phyloP scores from a whole-genome alignment of 2,113 vertebrate species.

The Hypomesus transpacificus region DNA sequence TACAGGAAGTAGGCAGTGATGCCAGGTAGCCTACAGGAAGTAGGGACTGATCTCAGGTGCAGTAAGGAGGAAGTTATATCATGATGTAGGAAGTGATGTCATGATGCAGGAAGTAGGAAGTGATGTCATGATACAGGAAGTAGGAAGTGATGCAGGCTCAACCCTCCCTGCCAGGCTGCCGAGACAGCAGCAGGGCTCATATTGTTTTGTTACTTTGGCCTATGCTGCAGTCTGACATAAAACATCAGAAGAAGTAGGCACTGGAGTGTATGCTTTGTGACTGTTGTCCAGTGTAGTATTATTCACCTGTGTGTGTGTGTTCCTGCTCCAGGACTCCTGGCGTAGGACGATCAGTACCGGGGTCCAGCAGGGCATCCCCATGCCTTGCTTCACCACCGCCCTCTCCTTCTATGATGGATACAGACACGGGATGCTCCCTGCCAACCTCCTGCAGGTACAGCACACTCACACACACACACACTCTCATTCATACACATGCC shows the following conservation, averaged over 20 bases:
- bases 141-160: too few species aligned
- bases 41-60: too few species aligned
- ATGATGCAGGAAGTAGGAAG: too few species aligned
- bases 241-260: neutral
- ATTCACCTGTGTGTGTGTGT: neutral
- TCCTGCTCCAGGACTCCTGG: slow-evolving; percentile 82
- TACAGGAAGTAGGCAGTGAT: too few species aligned
- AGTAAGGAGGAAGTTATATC: too few species aligned
- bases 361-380: slow-evolving; percentile 88
- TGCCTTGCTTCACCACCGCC: slow-evolving; percentile 96
- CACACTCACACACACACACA: neutral
- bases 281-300: neutral
- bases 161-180: too few species aligned
- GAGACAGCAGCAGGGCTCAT: neutral
- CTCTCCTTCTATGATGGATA: slow-evolving; percentile 97
- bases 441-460: slow-evolving; percentile 91
- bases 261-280: neutral
- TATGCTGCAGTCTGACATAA: neutral
- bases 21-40: too few species aligned
- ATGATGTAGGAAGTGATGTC: too few species aligned
- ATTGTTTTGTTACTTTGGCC: neutral
- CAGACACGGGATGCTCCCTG: slow-evolving; percentile 83
- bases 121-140: too few species aligned
- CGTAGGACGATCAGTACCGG: slow-evolving; percentile 81
- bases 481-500: too few species aligned